Conservation (phyloP, 2,888 invertebrate species). For the Uloborus plumipes region DNA sequence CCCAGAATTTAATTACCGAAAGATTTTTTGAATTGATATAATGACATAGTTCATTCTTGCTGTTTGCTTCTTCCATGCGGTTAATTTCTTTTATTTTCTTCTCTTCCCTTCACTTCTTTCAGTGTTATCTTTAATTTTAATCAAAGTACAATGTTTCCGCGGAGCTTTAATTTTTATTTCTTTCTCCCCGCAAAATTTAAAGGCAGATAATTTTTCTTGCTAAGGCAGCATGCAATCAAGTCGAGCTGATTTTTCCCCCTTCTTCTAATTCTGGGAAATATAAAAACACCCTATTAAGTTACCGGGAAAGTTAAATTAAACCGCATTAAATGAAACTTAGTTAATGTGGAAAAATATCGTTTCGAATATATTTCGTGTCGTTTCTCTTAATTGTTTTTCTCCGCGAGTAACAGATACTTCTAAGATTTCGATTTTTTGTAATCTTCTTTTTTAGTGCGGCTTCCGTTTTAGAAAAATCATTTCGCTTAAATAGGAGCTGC, state of each 20-base stretch:
- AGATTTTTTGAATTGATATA: conserved; percentile 28
- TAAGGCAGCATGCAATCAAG: neutral
- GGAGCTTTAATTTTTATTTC: neutral
- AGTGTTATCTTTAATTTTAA: conserved; percentile 18
- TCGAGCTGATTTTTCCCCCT: no score
- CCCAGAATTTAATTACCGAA: conserved; percentile 27
- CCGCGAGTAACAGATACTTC: no score
- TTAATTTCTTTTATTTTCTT: conserved; percentile 12
- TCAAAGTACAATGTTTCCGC: conserved; percentile 6
- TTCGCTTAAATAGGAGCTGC: no score
- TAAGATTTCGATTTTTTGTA: no score
- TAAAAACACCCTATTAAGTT: conserved; percentile 1
- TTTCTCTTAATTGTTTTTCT: no score
- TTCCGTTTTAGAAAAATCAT: no score
- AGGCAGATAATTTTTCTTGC: conserved; percentile 13
- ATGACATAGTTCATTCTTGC: conserved; percentile 9
- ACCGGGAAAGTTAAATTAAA: neutral
- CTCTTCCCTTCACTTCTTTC: conserved; percentile 6
- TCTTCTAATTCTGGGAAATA: neutral
- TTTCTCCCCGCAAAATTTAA: conserved; percentile 2
- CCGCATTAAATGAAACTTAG: neutral
- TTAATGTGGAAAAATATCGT: neutral
- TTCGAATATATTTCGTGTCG: no score
- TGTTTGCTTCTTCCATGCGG: conserved; percentile 3
- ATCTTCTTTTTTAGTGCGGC: no score